These are phyloP conservation scores for Calephelis virginiensis DNA, from an alignment of 1,140 invertebrate genomes.

Conservation along the genomic window DNA sequence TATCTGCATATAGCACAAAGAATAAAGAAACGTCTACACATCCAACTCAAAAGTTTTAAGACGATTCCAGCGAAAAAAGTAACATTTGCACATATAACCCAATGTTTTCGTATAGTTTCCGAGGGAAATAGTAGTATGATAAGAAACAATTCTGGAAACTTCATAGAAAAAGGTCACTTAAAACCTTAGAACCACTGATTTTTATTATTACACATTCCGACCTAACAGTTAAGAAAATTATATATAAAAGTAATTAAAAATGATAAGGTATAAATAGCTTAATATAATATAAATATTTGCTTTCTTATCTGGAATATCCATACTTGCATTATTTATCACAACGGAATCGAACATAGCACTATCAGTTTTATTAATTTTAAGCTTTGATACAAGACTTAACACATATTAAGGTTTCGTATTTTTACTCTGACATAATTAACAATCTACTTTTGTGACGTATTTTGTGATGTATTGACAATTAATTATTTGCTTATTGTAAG, in stretches of 20 bases:
- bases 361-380: not conserved
- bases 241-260: too few species aligned
- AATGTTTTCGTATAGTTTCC: too few species aligned
- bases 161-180: not conserved
- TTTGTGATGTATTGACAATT: not conserved
- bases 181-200: not conserved
- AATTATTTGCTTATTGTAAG: not conserved
- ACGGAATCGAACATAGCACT: not conserved
- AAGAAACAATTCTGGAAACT: constrained; percentile 3
- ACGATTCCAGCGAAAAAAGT: constrained; percentile 12
- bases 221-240: not conserved
- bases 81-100: too few species aligned
- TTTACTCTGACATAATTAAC: too few species aligned
- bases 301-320: not conserved
- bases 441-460: too few species aligned
- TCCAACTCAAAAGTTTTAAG: not conserved
- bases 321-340: not conserved
- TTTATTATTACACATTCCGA: not conserved
- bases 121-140: not conserved
- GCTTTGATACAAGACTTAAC: not conserved
- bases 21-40: too few species aligned
- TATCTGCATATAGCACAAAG: too few species aligned
- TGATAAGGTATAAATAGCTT: not conserved
- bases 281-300: not conserved
- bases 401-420: too few species aligned